These are phyloP conservation scores for Tipula lateralis DNA, from an alignment of 2,888 invertebrate genomes.

Conservation along the genomic window DNA sequence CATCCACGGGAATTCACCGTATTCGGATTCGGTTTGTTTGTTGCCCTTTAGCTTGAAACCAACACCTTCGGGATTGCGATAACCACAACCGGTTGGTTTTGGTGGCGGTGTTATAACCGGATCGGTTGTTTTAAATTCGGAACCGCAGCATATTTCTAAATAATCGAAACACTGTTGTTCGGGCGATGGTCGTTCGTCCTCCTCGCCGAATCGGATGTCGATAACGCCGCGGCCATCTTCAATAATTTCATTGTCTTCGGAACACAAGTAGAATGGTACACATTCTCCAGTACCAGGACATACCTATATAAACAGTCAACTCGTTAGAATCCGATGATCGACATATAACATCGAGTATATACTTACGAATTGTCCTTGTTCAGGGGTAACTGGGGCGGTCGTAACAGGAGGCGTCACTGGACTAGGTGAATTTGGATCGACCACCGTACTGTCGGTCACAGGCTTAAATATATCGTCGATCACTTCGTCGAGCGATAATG, in stretches of 20 bases:
- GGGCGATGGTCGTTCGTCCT: slow-evolving; percentile 34
- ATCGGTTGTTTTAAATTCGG: slow-evolving; percentile 38
- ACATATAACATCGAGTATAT: not conserved
- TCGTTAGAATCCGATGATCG: not conserved
- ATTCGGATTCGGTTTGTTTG: slow-evolving; percentile 60
- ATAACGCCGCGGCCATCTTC: slow-evolving; percentile 68
- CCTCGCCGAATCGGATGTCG: slow-evolving; percentile 62
- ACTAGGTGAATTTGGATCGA: not conserved
- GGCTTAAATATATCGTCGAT: not conserved
- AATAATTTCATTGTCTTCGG: slow-evolving; percentile 61
- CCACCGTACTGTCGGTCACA: not conserved
- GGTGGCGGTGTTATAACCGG: slow-evolving; percentile 42
- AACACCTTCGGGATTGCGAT: slow-evolving; percentile 64
- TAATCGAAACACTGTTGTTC: slow-evolving; percentile 36
- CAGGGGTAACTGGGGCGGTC: not conserved
- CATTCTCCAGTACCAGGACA: slow-evolving; percentile 57
- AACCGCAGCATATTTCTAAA: slow-evolving; percentile 43
- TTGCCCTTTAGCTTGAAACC: slow-evolving; percentile 63
- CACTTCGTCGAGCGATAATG: not conserved
- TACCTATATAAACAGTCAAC: not conserved
- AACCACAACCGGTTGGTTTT: slow-evolving; percentile 56
- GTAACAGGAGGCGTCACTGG: not conserved
- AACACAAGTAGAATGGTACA: slow-evolving; percentile 72
- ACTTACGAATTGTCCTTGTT: not conserved
- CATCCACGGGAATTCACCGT: slow-evolving; percentile 82